phyloP scores from a whole-genome alignment of 1,140 invertebrate genomes.

The Heliconius nattereri region DNA sequence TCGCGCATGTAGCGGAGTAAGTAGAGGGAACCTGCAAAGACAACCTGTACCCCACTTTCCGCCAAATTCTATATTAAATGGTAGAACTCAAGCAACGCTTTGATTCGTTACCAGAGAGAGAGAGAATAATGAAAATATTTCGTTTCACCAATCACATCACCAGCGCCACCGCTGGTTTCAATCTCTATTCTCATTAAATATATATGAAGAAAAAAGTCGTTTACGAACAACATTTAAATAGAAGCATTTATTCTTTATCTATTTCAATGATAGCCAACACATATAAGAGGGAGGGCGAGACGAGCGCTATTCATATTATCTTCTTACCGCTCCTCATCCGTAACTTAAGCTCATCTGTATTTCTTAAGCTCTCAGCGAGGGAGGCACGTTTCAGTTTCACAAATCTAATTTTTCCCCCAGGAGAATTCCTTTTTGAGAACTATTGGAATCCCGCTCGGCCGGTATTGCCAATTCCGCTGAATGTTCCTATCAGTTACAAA shows the following conservation, averaged over 20 bases:
- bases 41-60: too few relatives aligned
- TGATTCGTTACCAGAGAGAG: too few relatives aligned
- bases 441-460: conserved; percentile 53
- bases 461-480: conserved; percentile 66
- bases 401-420: conserved; percentile 70
- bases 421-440: conserved; percentile 64
- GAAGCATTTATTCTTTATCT: neutral
- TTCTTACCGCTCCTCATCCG: conserved; percentile 30
- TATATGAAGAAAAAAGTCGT: too few relatives aligned
- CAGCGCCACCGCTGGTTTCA: too few relatives aligned
- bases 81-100: too few relatives aligned
- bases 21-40: too few relatives aligned
- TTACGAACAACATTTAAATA: neutral
- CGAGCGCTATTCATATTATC: conserved; percentile 20
- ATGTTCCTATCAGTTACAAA: conserved; percentile 56
- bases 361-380: conserved; percentile 39
- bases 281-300: neutral
- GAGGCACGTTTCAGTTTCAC: conserved; percentile 66
- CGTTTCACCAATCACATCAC: too few relatives aligned
- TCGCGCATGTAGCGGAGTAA: too few relatives aligned
- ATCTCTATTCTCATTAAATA: too few relatives aligned
- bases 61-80: too few relatives aligned
- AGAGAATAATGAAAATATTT: too few relatives aligned
- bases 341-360: conserved; percentile 42
- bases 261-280: neutral